Base-by-base conservation (phyloP, 2,797 vertebrate genomes). In the Silurus lanzhouensis region DNA sequence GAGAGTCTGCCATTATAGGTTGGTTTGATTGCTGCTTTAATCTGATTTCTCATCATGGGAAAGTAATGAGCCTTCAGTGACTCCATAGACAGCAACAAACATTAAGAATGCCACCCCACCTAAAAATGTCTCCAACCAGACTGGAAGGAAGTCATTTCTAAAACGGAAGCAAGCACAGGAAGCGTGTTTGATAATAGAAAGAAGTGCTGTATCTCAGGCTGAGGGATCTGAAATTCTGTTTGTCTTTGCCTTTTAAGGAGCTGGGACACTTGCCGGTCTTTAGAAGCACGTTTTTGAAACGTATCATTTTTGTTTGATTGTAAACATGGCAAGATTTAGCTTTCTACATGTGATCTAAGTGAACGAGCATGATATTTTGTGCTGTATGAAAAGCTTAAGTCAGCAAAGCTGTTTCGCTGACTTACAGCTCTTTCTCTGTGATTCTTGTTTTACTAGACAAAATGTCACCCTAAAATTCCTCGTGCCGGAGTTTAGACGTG, bases 101-200 rank as follows among this genome's bases (percentile, higher is more conserved):
- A 89, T 90, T 89, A 91, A 87, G 83, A 72, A 88, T 92, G 91
- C 91, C 92, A 92, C 93, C 92, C 92, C 91, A 91, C 92, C 94
- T 93, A 94, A 94, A 95, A 95, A 93, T 81, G 90, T 91, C 91
- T 80, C 88, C 88, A 81, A 91, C 90, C 91, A 71, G 86, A 90
- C 92, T 94, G 95, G 94, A 95, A 96, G 95, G 94, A 96, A 96
- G 91, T 95, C 88, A 93, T 95, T 95, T 95, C 85, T 91, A 88
- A 91, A 90, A 38, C 88, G 90, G 87, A 88, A 88, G 80, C 87
- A 90, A 90, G 92, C 87, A 92, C 85, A 90, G 92, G 93, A 93
- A 95, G 90, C 76, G 85, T 81, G 91, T 86, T 83, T 57, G 83
- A 90, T 90, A 90, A 84, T 83, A 76, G 78, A 87, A 91, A 86